Evolutionary conservation across 2,888 invertebrate species (phyloP).

Genomic region (Ectropis crepuscularia): DNA sequence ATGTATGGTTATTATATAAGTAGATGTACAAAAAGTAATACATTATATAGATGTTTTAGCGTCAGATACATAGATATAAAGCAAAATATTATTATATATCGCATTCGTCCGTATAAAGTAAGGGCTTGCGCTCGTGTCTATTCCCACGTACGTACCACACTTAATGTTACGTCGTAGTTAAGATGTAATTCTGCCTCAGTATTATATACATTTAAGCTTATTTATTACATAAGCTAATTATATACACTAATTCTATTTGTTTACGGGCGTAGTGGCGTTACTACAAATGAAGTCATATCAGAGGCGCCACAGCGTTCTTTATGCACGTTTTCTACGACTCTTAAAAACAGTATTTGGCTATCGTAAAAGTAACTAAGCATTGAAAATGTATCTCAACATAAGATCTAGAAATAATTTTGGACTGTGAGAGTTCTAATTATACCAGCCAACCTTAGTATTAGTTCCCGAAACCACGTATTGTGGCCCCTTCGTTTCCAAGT

Average conservation of each 20-base stretch:
- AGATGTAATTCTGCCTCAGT: slow-evolving; percentile 85
- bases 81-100: slow-evolving; percentile 84
- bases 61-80: slow-evolving; percentile 85
- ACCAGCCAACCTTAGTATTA: no score
- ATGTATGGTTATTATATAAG: slow-evolving; percentile 82
- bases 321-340: slow-evolving; percentile 55
- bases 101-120: slow-evolving; percentile 85
- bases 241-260: slow-evolving; percentile 82
- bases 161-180: slow-evolving; percentile 84
- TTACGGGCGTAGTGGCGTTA: slow-evolving; percentile 80
- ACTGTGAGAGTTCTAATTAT: no score
- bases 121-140: slow-evolving; percentile 85
- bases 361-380: no score
- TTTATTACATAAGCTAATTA: slow-evolving; percentile 84
- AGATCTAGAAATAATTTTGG: no score
- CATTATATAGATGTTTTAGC: slow-evolving; percentile 85
- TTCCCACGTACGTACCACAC: slow-evolving; percentile 82
- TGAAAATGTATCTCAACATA: no score
- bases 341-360: background rate
- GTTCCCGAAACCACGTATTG: no score
- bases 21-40: slow-evolving; percentile 85
- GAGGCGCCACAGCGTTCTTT: slow-evolving; percentile 69
- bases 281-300: slow-evolving; percentile 82
- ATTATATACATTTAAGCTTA: slow-evolving; percentile 85
- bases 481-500: no score